Evolutionary conservation across 2,797 vertebrate species (phyloP).

Genomic region (Champsocephalus esox): DNA sequence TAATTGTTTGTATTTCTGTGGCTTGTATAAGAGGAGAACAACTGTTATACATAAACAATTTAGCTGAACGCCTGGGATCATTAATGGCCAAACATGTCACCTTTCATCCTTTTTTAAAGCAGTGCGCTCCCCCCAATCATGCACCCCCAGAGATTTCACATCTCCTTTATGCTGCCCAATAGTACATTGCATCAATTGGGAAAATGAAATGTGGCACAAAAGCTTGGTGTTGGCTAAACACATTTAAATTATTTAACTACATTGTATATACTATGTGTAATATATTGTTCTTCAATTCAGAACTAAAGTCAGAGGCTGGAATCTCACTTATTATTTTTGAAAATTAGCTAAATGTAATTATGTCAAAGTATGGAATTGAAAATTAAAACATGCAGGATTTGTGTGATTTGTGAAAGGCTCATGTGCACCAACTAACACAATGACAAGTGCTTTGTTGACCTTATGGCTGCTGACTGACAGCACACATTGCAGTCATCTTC

Average conservation of each 20-base stretch:
- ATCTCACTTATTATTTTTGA: not conserved
- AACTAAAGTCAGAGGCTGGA: constrained; percentile 1
- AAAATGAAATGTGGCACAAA: not conserved
- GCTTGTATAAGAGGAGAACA: not conserved
- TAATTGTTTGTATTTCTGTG: not conserved
- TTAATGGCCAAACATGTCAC: not conserved
- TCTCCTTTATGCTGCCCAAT: not conserved
- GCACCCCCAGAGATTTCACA: not conserved
- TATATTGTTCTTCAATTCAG: constrained; percentile 4
- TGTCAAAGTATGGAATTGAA: not conserved
- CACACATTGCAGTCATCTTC: constrained; percentile 6
- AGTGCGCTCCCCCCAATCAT: not conserved
- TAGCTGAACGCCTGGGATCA: not conserved
- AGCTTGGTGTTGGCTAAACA: not conserved
- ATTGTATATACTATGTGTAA: not conserved
- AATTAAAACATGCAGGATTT: not conserved
- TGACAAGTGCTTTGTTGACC: constrained; percentile 21
- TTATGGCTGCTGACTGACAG: not conserved
- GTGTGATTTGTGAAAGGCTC: constrained; percentile 4
- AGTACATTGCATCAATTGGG: not conserved
- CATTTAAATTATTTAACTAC: not conserved
- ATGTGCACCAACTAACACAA: constrained; percentile 5
- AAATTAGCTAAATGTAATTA: constrained; percentile 6
- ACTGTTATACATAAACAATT: not conserved
- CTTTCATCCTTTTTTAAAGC: not conserved